phyloP scores from a whole-genome alignment of 1,140 invertebrate species.

The Eubasilissa regina region DNA sequence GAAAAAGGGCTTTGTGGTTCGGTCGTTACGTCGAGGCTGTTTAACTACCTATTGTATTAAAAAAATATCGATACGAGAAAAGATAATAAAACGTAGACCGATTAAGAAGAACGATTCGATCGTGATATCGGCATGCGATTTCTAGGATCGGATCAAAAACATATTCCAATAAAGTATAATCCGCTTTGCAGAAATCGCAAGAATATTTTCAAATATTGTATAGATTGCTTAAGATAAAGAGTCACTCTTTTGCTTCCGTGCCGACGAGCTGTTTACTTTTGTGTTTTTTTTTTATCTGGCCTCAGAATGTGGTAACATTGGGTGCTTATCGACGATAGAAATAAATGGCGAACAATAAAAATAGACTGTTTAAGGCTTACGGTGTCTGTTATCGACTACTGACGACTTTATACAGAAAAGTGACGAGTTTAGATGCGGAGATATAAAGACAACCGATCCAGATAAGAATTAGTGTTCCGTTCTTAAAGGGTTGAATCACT shows the following conservation, averaged over 20 bases:
- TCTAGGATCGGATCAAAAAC: background rate
- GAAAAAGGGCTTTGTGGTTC: background rate
- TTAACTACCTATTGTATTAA: slow-evolving; percentile 1
- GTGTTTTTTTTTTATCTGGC: background rate
- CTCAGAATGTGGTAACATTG: slow-evolving; percentile 32
- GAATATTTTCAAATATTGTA: background rate
- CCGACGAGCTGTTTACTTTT: background rate
- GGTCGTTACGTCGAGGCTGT: background rate
- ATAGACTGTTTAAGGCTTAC: slow-evolving; percentile 41
- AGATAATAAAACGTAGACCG: slow-evolving; percentile 24
- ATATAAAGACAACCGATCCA: background rate
- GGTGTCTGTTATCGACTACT: slow-evolving; percentile 41
- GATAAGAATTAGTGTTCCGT: background rate
- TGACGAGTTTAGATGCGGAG: slow-evolving; percentile 14
- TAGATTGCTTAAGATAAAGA: background rate
- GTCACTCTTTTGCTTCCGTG: slow-evolving; percentile 11
- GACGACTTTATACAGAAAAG: slow-evolving; percentile 35
- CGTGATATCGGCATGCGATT: slow-evolving; percentile 19
- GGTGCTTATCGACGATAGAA: slow-evolving; percentile 41
- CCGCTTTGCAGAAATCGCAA: background rate
- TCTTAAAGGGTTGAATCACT: background rate
- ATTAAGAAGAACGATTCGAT: slow-evolving; percentile 22
- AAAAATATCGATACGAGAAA: slow-evolving; percentile 28
- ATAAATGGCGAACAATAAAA: slow-evolving; percentile 39
- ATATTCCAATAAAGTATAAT: background rate